Base-by-base conservation (phyloP, 2,113 vertebrate species). In the Donacobius atricapilla region DNA sequence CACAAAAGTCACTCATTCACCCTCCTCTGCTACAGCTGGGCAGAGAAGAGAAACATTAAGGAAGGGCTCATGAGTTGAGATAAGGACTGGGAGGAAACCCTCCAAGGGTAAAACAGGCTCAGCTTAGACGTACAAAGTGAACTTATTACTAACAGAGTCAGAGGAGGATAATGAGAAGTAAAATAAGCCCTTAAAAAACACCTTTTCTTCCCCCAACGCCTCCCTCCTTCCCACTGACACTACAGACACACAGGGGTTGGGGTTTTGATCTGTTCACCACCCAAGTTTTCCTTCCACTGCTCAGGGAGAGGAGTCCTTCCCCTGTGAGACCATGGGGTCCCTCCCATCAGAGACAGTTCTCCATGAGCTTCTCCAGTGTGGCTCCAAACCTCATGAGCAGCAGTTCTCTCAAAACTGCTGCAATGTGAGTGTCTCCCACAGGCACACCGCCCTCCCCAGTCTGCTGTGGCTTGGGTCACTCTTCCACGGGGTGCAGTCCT, bases 1-100 rank as follows among this genome's bases (percentile, higher is more conserved):
- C 40, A 37, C 0, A 3, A 45, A 66, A 56, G 27, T 33, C 2
- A 0, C 27, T 45, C 0, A 0, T 13, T 31, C 50, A 56, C 13
- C 3, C 1, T 24, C 9, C 15, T 12, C 33, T 54, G 13, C 13
- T 7, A 65, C 25, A 30, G 39, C 15, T 37, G 13, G 27, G 21
- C 10, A 56, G 50, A 45, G 63, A 40, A 40, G 17, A 37, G 21
- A 31, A 56, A 56, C 37, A 25, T 31, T 37, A 37, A 21, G 0
- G 0, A 37, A 66, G 16, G 21, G 16, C 10, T 80, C 13, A 37
- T 37, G 27, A 31, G 20, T 11, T 45, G 40, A 80, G 13, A 20
- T 20, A 66, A 56, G 10, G 13, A 45, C 33, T 20, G 4, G 17
- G 16, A 65, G 12, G 18, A 79, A 45, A 65, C 1, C 18, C 48